Base-by-base conservation (phyloP, 2,113 vertebrate genomes). In the Procavia capensis region DNA sequence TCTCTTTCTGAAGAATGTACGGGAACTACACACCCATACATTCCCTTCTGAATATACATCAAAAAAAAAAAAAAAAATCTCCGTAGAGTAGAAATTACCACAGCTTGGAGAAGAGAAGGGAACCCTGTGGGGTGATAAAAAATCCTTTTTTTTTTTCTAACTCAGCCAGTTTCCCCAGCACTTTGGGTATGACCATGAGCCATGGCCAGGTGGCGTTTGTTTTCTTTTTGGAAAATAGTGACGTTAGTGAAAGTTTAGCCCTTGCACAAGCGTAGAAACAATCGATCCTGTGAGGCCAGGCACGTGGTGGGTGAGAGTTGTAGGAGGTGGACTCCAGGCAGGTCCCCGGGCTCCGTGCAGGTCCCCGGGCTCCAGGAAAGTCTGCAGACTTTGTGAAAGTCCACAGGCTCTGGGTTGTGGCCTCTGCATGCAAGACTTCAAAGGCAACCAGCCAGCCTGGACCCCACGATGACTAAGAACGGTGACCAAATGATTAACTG, bases 281-380 rank as follows among this genome's bases (percentile, higher is more conserved):
- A 25, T 27, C 57, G 45, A 25, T 27, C 57, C 54, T 6, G 16
- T 0, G 5, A 66, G 31, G 39, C 39, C 25, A 0, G 25, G 29
- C 0, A 0, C 27, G 45, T 59, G 36, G 72, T 36, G 2, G 0
- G 22, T 17, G 5, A 2, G 0, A 14, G 36, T 1, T 6, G 6
- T 29, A 43, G 11, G 41, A 29, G 36, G n/a, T n/a, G n/a, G n/a
- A n/a, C n/a, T n/a, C n/a, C n/a, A n/a, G n/a, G n/a, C n/a, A n/a
- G n/a, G n/a, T n/a, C n/a, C n/a, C n/a, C n/a, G n/a, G n/a, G n/a
- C n/a, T n/a, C n/a, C n/a, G n/a, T n/a, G n/a, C n/a, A n/a, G n/a
- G n/a, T n/a, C n/a, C n/a, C n/a, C n/a, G n/a, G n/a, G n/a, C n/a
- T n/a, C n/a, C n/a, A n/a, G n/a, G n/a, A n/a, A n/a, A n/a, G n/a